Evolutionary conservation across 2,113 vertebrate genomes (phyloP).

Genomic region (sheep (Ovis aries)): ARS-UI_Ramb_v3.0 NC_056057.1:63049501-63050000

Average conservation of each 20-base stretch:
- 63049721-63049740: background rate
- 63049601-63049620: background rate
- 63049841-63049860: background rate
- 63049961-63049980: background rate
- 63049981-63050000: background rate
- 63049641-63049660: background rate
- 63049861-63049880: background rate
- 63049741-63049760: background rate
- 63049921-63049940: background rate
- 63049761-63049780: background rate
- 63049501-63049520: background rate
- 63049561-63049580: background rate
- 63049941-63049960: background rate
- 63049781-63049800: background rate
- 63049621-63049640: background rate
- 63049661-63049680: background rate
- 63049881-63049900: background rate
- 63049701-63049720: background rate
- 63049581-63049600: background rate
- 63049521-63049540: background rate
- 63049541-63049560: background rate
- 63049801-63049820: background rate
- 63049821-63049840: background rate
- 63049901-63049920: background rate
- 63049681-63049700: background rate